Base-by-base conservation (phyloP, 2,888 invertebrate species). In the Rhopalosiphum nymphaeae region DNA sequence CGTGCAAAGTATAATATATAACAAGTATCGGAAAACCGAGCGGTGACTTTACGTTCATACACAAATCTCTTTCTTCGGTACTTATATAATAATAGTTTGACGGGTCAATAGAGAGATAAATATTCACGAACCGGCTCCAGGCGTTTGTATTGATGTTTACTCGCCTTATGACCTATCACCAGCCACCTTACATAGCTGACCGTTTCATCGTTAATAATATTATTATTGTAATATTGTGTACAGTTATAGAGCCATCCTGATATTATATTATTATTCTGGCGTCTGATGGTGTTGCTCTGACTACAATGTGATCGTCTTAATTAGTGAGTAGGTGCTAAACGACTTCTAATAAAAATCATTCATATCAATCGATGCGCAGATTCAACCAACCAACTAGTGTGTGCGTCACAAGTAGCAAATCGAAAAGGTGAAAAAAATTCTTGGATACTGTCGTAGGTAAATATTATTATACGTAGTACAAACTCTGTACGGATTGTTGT, bases 91-190 rank as follows among this genome's bases (percentile, higher is more conserved):
- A 57, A 86, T 67, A n/a, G 94, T 91, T 42, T 94, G 94, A 94
- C 94, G 91, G 94, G 90, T 94, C 90, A 94, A 94, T 94, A 94
- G 94, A 94, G 86, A 94, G 26, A 94, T 94, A 94, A 94, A 94
- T 94, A 91, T 94, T 67, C 86, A 61, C 93, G 85, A 91, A 91
- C 87, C 67, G 67, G 90, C 94, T 91, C 61, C 67, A 87, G 49
- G 86, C 86, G 42, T 56, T 49, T 87, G 29, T 86, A 94, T 87
- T 91, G 91, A 94, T 91, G 91, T 94, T 94, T 67, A 87, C 90
- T 94, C 90, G 85, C 94, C 94, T 86, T n/a, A 86, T 91, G 94
- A 94, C 89, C 93, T 87, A 91, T 91, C 78, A 67, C 49, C 91
- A 90, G 49, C 90, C 56, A 78, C 78, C 78, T 78, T 86, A 36